A percentile compares a stretch with the other conserved stretches of the same genome.
Conservation (phyloP, 2,888 invertebrate genomes). For the Lottia scabra region DNA sequence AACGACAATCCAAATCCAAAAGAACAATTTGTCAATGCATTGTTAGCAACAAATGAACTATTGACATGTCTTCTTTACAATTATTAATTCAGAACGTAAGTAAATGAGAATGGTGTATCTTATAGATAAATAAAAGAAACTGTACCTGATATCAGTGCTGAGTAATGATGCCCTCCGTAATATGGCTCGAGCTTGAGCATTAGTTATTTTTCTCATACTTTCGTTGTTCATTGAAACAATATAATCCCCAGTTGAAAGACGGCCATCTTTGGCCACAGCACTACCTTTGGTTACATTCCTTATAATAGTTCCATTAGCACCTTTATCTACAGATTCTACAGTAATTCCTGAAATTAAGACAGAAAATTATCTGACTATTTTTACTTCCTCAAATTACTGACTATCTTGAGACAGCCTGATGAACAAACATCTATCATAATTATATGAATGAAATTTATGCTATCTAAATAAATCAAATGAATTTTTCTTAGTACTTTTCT, state of each 20-base stretch:
- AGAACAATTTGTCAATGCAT: too few relatives aligned
- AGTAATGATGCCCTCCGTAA: conserved; percentile 74
- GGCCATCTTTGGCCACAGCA: conserved; percentile 74
- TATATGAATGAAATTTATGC: too few relatives aligned
- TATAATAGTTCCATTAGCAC: conserved; percentile 74
- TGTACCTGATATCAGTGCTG: conserved; percentile 74
- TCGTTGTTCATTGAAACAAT: conserved; percentile 75
- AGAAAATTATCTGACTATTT: background rate
- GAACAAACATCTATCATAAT: too few relatives aligned
- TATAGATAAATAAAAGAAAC: too few relatives aligned
- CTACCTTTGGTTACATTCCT: conserved; percentile 72
- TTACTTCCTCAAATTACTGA: too few relatives aligned
- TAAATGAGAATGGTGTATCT: too few relatives aligned
- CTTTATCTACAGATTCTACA: conserved; percentile 74
- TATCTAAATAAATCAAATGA: too few relatives aligned
- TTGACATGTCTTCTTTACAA: too few relatives aligned
- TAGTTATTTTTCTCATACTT: conserved; percentile 73
- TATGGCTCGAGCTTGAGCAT: conserved; percentile 74
- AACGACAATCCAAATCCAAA: too few relatives aligned
- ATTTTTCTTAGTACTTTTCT: too few relatives aligned
- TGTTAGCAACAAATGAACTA: too few relatives aligned
- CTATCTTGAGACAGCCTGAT: background rate
- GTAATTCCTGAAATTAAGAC: conserved; percentile 71
- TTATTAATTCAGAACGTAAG: too few relatives aligned
- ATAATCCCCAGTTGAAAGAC: conserved; percentile 74